These are phyloP conservation scores for Dysdera silvatica DNA, from an alignment of 1,140 invertebrate genomes.

Conservation along the genomic window DNA sequence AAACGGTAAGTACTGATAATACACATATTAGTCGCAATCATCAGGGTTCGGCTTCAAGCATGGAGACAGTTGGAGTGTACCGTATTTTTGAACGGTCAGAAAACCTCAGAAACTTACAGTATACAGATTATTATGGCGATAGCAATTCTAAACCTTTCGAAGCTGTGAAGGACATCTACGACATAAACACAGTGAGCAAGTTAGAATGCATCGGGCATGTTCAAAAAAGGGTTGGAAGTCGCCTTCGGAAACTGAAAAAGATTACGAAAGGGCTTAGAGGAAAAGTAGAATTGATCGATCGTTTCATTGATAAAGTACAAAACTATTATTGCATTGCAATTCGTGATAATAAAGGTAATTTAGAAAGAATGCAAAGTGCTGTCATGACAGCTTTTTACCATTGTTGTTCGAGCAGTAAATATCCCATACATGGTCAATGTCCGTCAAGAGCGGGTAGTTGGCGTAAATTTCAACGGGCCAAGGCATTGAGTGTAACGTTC, in stretches of 20 bases:
- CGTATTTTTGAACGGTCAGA: neutral
- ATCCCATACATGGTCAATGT: neutral
- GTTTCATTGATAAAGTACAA: neutral
- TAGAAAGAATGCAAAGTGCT: neutral
- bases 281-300: neutral
- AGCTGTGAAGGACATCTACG: neutral
- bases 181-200: neutral
- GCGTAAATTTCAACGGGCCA: neutral
- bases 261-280: neutral
- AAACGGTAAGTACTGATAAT: neutral
- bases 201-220: constrained; percentile 5
- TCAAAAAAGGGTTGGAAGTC: constrained; percentile 6
- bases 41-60: neutral
- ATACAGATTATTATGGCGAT: constrained; percentile 10
- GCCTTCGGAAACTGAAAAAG: neutral
- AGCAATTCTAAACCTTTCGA: neutral
- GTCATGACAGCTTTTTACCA: constrained; percentile 2
- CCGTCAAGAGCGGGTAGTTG: neutral
- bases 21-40: neutral
- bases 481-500: neutral
- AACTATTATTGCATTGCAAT: neutral
- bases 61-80: neutral
- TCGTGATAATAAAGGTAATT: neutral
- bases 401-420: neutral
- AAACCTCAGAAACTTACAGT: neutral